These are phyloP conservation scores for Anthopleura sola DNA, from an alignment of 64 coral and sea anemone genomes.

Conservation along the genomic window DNA sequence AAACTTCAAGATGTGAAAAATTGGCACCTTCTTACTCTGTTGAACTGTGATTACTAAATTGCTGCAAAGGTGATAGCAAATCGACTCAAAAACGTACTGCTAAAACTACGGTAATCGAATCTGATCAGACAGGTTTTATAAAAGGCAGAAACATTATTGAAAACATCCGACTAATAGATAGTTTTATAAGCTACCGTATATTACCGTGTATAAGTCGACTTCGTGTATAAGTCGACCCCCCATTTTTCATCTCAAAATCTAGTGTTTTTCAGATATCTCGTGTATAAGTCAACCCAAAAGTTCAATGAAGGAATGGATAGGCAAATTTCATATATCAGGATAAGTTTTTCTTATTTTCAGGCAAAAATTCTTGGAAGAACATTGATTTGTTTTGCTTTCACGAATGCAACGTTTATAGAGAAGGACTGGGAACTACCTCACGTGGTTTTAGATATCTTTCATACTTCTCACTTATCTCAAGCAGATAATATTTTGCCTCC, in stretches of 20 bases:
- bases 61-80: conserved; percentile 15
- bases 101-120: not conserved
- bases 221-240: not conserved
- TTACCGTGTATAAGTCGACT: not conserved
- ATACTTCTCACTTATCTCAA: too few species aligned
- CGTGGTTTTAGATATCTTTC: too few species aligned
- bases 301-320: too few species aligned
- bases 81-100: not conserved
- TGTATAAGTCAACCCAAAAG: not conserved
- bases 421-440: too few species aligned
- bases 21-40: conserved; percentile 3
- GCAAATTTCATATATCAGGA: not conserved
- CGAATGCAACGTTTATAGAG: too few species aligned
- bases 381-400: too few species aligned
- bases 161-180: conserved; percentile 22
- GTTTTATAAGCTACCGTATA: too few species aligned
- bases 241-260: not conserved
- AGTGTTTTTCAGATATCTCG: not conserved
- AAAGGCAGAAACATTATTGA: conserved; percentile 24
- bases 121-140: conserved; percentile 32
- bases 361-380: not conserved
- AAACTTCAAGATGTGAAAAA: not conserved
- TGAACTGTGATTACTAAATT: conserved; percentile 21
- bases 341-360: not conserved
- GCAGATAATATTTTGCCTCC: too few species aligned